phyloP scores from a whole-genome alignment of 2,797 vertebrate species.

The Podargus strigoides region DNA sequence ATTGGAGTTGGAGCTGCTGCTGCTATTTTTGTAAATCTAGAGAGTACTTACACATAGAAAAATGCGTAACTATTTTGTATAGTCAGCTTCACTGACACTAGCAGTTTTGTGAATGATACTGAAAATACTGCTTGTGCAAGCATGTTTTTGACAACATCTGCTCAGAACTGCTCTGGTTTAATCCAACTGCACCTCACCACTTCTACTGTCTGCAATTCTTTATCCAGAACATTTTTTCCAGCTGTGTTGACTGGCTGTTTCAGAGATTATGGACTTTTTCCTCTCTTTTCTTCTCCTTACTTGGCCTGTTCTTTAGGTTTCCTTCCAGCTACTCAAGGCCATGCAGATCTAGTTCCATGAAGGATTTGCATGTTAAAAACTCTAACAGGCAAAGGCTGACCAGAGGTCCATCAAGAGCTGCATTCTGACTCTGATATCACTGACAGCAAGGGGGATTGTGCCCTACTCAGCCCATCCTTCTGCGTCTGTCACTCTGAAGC shows the following conservation, averaged over 20 bases:
- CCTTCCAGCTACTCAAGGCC: not conserved
- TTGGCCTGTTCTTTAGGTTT: not conserved
- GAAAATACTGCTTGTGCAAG: not conserved
- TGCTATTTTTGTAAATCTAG: not conserved
- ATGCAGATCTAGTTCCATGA: not conserved
- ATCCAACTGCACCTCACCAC: not conserved
- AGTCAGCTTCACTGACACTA: not conserved
- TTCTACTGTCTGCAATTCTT: not conserved
- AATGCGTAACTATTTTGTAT: not conserved
- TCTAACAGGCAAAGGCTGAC: not conserved
- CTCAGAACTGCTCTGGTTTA: not conserved
- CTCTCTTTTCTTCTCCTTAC: not conserved
- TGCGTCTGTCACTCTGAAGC: not conserved
- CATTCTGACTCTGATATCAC: not conserved
- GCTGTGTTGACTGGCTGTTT: not conserved
- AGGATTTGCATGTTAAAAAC: not conserved
- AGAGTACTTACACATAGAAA: not conserved
- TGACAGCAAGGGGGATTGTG: not conserved
- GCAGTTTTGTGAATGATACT: not conserved
- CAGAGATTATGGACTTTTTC: not conserved
- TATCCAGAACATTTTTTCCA: not conserved
- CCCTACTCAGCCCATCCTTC: not conserved
- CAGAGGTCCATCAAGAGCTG: not conserved
- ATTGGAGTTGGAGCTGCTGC: not conserved
- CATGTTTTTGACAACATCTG: not conserved